Evolutionary conservation across 2,113 vertebrate genomes (phyloP).

Genomic region (Elephantulus edwardii): DNA sequence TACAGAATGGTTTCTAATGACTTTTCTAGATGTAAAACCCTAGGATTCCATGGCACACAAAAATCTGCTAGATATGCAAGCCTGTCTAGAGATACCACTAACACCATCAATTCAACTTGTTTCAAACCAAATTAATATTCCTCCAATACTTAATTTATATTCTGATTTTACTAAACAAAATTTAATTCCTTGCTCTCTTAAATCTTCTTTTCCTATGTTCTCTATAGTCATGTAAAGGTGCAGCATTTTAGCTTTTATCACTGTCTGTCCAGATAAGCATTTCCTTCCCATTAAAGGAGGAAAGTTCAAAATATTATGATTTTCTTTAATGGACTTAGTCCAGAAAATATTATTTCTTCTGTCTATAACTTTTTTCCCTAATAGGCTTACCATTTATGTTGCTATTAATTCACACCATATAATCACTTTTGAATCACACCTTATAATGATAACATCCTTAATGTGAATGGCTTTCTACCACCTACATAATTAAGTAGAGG

Average conservation of each 20-base stretch:
- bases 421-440: too few species aligned
- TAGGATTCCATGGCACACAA: background rate
- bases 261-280: background rate
- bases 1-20: background rate
- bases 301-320: background rate
- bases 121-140: background rate
- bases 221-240: background rate
- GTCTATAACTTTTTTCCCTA: background rate
- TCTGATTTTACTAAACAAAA: background rate
- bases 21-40: background rate
- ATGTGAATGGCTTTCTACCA: background rate
- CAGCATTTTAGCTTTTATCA: background rate
- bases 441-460: background rate
- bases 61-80: background rate
- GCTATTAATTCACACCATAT: background rate
- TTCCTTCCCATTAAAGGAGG: background rate
- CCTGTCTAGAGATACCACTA: background rate
- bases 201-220: background rate
- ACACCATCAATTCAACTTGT: constrained; percentile 5
- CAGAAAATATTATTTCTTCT: too few species aligned
- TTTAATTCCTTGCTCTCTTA: background rate
- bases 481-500: background rate
- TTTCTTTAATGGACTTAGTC: background rate
- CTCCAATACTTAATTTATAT: background rate
- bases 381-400: background rate